Base-by-base conservation (phyloP, 2,113 vertebrate genomes). In the Tylochromis polylepis region DNA sequence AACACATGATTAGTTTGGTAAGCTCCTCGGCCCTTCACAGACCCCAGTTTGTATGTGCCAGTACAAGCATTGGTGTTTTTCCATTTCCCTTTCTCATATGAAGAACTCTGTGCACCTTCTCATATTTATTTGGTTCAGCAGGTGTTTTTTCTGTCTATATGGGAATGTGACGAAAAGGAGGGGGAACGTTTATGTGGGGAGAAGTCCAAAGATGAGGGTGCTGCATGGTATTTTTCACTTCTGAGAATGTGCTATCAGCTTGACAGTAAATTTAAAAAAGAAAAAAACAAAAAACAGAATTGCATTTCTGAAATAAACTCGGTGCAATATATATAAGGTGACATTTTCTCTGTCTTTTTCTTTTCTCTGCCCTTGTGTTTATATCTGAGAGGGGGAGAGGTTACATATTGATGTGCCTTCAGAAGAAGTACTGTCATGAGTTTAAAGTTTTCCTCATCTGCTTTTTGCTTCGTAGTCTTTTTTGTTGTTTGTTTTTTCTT, bases 331-430 rank as follows among this genome's bases (percentile, higher is more conserved):
- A 94, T 95, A 77, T 82, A 79, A 81, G 56, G 80, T 77, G n/a
- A 88, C 60, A 72, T 83, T 77, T 89, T 88, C 38, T 89, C 31
- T 58, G 58, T 46, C 83, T 36, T 84, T 59, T 18, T 70, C 15
- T 46, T 81, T 79, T 60, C 20, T 70, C 16, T 34, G 80, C 22
- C 34, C n/a, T 49, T 51, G 29, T 65, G 79, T 85, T 82, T 11
- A 81, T 83, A 80, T 92, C 91, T 88, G 38, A 86, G 78, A 88
- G 91, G 86, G 81, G 59, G 22, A 78, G 36, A 77, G 83, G 59
- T 90, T 86, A 87, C 88, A 82, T 83, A 90, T 94, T 88, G 79
- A 93, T 92, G 94, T 96, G 95, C 94, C 95, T 96, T 95, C 87
- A 89, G 82, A 93, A 84, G 89, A 94, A 92, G 93, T 87, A 85